Evolutionary conservation across 2,113 vertebrate genomes (phyloP), one percentile per base, ranked within the genome.

Genomic region (Ia io): DNA sequence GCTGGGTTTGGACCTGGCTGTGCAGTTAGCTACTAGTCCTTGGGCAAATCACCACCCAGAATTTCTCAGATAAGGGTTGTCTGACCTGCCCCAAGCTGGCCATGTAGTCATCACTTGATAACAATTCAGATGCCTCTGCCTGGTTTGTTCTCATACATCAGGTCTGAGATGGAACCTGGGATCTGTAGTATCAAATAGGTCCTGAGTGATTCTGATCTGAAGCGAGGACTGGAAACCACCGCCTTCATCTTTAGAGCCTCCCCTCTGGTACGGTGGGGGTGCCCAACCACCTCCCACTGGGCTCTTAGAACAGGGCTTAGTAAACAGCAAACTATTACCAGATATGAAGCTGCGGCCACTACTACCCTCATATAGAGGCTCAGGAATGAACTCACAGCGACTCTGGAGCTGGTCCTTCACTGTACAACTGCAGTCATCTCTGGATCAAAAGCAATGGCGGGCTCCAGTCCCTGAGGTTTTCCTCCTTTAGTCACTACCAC

Each of bases 181-280:
- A 56, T 85, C 28, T 37, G 12, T 4, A 32, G 40, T 53, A 91
- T n/a, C 40, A 76, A 53, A 65, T 44, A 2, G 1, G 40, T 89
- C 74, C 63, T 1, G 8, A 35, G 35, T 32, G 71, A 28, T n/a
- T 44, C 71, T 2, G 12, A 42, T 18, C 49, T 42, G 32, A 23
- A 56, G 13, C 0, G 7, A 77, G 16, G 7, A n/a, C 71, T 20
- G 32, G 40, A 76, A 83, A 86, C 7, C 17, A 47, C 28, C 23
- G 70, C 22, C 87, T 44, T 63, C 47, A 11, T 20, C 22, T 53
- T 35, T 28, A 61, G 22, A 73, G 32, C 28, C 53, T 42, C 35
- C 20, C 30, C 49, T 70, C 6, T 5, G 23, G 10, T 16, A 16
- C 0, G 40, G 30, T 8, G 0, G 28, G 0, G 9, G 13, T 1